A percentile compares a stretch with the other conserved stretches of the same genome.
Conservation (phyloP, 1,140 invertebrate genomes). For the Asobara japonica region DNA sequence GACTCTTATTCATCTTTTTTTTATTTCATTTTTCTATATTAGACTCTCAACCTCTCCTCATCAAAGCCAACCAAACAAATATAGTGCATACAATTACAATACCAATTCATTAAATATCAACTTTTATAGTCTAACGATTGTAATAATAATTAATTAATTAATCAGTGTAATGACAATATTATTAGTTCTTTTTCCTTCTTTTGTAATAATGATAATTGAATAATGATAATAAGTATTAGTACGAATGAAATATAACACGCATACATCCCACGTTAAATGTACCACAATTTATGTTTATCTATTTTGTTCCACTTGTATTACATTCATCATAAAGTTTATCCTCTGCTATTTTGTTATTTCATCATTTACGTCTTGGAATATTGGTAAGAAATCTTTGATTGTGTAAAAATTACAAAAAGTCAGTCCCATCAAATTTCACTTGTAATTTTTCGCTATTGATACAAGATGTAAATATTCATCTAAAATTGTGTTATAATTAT, state of each 20-base stretch:
- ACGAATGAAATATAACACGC: conserved; percentile 32
- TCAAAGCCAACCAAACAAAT: conserved; percentile 67
- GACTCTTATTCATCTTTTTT: conserved; percentile 45
- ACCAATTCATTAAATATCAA: conserved; percentile 68
- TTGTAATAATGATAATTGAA: conserved; percentile 40
- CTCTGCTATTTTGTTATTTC: conserved; percentile 8
- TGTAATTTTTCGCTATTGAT: not conserved
- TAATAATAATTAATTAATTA: conserved; percentile 47
- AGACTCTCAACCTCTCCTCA: conserved; percentile 62
- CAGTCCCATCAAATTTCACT: too few species aligned
- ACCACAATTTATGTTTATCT: conserved; percentile 21
- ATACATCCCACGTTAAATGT: conserved; percentile 36
- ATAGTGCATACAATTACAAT: conserved; percentile 65
- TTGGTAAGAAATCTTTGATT: not conserved
- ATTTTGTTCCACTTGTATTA: conserved; percentile 15
- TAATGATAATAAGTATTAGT: conserved; percentile 44
- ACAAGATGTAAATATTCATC: not conserved
- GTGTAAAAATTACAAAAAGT: too few species aligned
- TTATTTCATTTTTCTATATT: conserved; percentile 36
- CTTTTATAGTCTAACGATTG: conserved; percentile 66
- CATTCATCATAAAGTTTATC: not conserved
- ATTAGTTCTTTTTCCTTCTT: conserved; percentile 36
- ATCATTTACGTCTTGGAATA: not conserved
- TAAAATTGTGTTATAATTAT: not conserved
- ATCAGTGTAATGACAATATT: conserved; percentile 48